Base-by-base conservation (phyloP, 2,113 vertebrate genomes). In the Neomonachus schauinslandi region DNA sequence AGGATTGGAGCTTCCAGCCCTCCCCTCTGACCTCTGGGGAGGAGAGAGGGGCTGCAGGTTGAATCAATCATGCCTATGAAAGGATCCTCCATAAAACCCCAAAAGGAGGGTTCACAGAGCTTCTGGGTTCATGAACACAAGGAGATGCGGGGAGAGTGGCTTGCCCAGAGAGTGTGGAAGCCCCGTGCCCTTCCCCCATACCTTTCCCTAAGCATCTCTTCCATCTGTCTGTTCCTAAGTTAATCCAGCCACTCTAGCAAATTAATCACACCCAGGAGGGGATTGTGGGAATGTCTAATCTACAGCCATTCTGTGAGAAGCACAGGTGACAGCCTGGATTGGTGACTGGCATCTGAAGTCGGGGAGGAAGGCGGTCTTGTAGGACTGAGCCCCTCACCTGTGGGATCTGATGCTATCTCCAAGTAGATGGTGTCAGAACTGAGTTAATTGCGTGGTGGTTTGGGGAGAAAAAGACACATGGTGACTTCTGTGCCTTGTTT, bases 321-420 rank as follows among this genome's bases (percentile, higher is more conserved):
- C 55, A 10, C 39, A 21, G 69, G 63, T 19, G 42, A 51, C 5
- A 33, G 0, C 33, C 91, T 10, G 42, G 24, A 31, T 18, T 39
- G 80, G 53, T 1, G 1, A 10, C 31, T 22, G 26, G 39, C 11
- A 2, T 28, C 91, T 33, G 81, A 4, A 3, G 36, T 12, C 0
- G 31, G 91, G 28, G 15, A 33, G 69, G 36, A n/a, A 4, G 42
- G 49, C 1, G 1, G 18, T 46, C 77, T 79, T 2, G 46, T 69
- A 7, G 91, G 55, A 31, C 67, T 1, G 33, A 85, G 24, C 69
- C 39, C 39, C 28, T 76, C 11, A 28, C 15, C 22, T 15, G 79
- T 14, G 33, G 42, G 16, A 7, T 5, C 2, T 1, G 31, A 6
- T 1, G 1, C 24, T 22, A 1, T 10, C 33, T 22, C 10, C n/a